These are phyloP conservation scores for Blastobasis lacticolella DNA, from an alignment of 2,888 invertebrate species.

Conservation along the genomic window DNA sequence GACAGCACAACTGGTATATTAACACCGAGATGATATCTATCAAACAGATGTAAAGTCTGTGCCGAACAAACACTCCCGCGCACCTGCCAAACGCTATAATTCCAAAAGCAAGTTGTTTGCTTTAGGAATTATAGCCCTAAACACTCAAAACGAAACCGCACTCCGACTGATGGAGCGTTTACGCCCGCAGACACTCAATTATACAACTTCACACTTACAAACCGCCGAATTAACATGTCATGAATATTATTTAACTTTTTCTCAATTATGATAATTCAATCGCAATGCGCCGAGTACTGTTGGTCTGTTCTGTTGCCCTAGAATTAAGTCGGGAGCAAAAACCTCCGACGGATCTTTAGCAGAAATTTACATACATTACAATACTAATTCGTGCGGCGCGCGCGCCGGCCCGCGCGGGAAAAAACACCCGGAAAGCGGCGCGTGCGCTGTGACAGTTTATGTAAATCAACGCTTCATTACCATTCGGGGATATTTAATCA, in stretches of 20 bases:
- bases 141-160: slow-evolving; percentile 29
- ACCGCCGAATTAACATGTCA: slow-evolving; percentile 64
- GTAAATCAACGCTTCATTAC: slow-evolving; percentile 24
- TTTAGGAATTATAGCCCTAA: neutral
- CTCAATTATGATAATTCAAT: slow-evolving; percentile 52
- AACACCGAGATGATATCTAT: too few species aligned
- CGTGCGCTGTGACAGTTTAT: slow-evolving; percentile 25
- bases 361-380: slow-evolving; percentile 60
- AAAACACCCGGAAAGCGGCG: slow-evolving; percentile 42
- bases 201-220: slow-evolving; percentile 55
- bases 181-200: slow-evolving; percentile 46
- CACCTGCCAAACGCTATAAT: slow-evolving; percentile 14
- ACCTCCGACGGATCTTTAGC: slow-evolving; percentile 48
- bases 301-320: slow-evolving; percentile 35
- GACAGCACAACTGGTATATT: too few species aligned
- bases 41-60: too few species aligned
- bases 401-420: slow-evolving; percentile 19
- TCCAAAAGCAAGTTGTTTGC: slow-evolving; percentile 15
- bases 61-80: neutral
- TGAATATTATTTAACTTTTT: slow-evolving; percentile 68
- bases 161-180: slow-evolving; percentile 24
- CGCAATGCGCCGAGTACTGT: slow-evolving; percentile 30
- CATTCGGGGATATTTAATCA: slow-evolving; percentile 42
- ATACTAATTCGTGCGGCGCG: slow-evolving; percentile 41
- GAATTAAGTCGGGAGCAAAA: slow-evolving; percentile 55